Evolutionary conservation across 2,888 invertebrate genomes (phyloP).

Genomic region (Heliconius sara): DNA sequence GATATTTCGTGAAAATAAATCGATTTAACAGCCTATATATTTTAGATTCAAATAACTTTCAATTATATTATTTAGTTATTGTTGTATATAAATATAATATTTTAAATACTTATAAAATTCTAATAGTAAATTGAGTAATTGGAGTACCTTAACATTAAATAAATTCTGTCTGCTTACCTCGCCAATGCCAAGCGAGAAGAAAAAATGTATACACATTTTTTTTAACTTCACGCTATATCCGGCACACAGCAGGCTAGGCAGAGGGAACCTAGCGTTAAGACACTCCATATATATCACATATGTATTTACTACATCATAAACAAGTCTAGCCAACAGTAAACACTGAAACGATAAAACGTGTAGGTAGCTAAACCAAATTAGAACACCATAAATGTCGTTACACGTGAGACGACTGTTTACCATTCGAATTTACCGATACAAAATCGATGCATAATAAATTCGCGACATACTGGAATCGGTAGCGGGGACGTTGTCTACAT

Average conservation of each 20-base stretch:
- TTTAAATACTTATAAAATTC: too few species aligned
- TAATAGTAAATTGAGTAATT: too few species aligned
- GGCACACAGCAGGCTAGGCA: too few species aligned
- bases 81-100: too few species aligned
- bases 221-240: too few species aligned
- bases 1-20: too few species aligned
- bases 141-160: neutral
- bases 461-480: slow-evolving; percentile 63
- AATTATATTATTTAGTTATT: neutral
- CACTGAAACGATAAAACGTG: slow-evolving; percentile 36
- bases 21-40: too few species aligned
- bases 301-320: neutral
- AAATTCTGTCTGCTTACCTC: neutral
- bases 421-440: slow-evolving; percentile 42
- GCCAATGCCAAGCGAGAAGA: neutral
- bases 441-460: slow-evolving; percentile 64
- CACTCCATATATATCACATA: too few species aligned
- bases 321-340: neutral
- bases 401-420: slow-evolving; percentile 43
- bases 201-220: neutral
- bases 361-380: slow-evolving; percentile 37
- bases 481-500: slow-evolving; percentile 65
- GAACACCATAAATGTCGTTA: slow-evolving; percentile 39
- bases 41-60: neutral
- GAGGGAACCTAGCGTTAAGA: too few species aligned